Percentiles rank a stretch among this genome's conserved stretches.
Evolutionary conservation across 1,140 invertebrate genomes (phyloP).

Genomic region (Zaprionus capensis): DNA sequence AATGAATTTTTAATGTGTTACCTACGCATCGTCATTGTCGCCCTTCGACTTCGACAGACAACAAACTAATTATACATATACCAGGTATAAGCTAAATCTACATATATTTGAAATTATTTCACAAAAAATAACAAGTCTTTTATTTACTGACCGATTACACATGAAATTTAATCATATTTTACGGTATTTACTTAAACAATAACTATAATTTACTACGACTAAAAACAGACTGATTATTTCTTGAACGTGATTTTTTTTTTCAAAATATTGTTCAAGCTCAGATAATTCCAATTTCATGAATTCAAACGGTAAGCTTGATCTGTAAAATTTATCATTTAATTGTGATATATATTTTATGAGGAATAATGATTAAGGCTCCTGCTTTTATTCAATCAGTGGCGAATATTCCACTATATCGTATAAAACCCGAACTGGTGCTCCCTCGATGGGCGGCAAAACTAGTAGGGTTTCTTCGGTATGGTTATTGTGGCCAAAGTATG

Average conservation of each 20-base stretch:
- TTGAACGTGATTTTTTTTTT: too few relatives aligned
- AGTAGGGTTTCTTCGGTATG: constrained; percentile 85
- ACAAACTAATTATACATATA: constrained; percentile 73
- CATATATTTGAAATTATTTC: constrained; percentile 77
- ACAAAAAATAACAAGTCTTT: constrained; percentile 20
- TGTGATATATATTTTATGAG: too few relatives aligned
- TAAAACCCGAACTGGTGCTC: constrained; percentile 85
- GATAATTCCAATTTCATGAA: too few relatives aligned
- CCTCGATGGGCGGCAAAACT: constrained; percentile 86
- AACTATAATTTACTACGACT: too few relatives aligned
- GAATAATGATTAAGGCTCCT: constrained; percentile 85
- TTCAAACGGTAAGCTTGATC: too few relatives aligned
- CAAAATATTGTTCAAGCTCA: too few relatives aligned
- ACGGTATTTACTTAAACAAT: background rate
- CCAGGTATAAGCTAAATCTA: constrained; percentile 77
- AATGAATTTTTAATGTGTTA: constrained; percentile 78
- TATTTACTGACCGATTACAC: background rate
- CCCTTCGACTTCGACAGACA: constrained; percentile 64
- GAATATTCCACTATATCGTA: constrained; percentile 94
- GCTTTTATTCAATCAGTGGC: constrained; percentile 93
- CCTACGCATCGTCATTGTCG: constrained; percentile 65
- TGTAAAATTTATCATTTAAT: too few relatives aligned
- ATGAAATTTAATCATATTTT: too few relatives aligned
- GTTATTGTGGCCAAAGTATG: constrained; percentile 85
- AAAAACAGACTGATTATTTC: too few relatives aligned